Conservation (phyloP, 2,113 vertebrate species). For the Semnornis frantzii region DNA sequence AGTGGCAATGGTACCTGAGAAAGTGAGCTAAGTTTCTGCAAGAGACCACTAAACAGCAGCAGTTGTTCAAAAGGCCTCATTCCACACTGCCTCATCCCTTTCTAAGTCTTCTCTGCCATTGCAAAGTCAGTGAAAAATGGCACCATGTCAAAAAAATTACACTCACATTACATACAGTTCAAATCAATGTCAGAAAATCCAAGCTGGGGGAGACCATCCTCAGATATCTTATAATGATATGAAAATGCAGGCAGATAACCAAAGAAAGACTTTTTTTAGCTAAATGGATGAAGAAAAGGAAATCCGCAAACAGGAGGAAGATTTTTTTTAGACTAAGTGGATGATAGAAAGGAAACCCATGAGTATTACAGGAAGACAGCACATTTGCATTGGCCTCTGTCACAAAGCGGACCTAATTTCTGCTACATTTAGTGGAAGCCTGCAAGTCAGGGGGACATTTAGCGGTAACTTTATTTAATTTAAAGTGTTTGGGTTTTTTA, state of each 20-base stretch:
- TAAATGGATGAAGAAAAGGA: conserved; percentile 19
- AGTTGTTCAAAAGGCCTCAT: neutral
- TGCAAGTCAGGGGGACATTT: neutral
- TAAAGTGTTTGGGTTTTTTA: neutral
- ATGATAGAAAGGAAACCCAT: neutral
- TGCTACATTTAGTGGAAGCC: neutral
- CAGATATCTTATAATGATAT: neutral
- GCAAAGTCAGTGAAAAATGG: neutral
- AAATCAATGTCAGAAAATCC: neutral
- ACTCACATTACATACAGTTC: neutral
- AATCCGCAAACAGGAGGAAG: neutral
- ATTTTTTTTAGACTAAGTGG: conserved; percentile 13
- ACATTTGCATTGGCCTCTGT: neutral
- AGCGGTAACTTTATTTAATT: neutral
- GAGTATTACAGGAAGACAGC: neutral
- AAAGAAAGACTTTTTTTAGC: neutral
- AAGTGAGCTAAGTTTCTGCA: neutral
- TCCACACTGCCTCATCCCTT: neutral
- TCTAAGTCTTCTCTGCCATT: neutral
- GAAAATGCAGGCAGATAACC: neutral
- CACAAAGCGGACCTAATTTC: neutral
- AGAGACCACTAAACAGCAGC: neutral
- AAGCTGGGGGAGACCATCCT: neutral
- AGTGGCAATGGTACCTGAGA: neutral
- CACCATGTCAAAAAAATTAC: neutral